phyloP scores from a whole-genome alignment of 2,113 vertebrate genomes.

The Hypocryptadius cinnamomeus region DNA sequence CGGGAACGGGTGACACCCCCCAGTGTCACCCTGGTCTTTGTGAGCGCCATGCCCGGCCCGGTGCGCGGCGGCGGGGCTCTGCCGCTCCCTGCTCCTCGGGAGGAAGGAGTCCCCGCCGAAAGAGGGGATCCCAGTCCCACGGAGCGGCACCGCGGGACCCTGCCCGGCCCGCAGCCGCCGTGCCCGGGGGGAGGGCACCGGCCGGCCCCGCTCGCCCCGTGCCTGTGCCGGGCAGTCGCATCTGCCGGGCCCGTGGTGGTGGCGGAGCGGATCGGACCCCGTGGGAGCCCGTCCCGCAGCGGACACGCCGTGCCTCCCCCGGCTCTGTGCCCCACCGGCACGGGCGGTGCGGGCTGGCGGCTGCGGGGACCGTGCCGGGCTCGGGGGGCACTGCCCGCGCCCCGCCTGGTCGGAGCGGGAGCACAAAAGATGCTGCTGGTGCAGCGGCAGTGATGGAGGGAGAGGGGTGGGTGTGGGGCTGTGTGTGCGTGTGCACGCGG shows the following conservation, averaged over 20 bases:
- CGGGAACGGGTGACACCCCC: background rate
- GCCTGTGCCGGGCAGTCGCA: background rate
- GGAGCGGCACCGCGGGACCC: background rate
- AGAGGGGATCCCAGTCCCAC: no score
- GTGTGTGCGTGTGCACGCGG: background rate
- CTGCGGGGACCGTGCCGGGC: background rate
- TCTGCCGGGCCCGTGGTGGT: background rate
- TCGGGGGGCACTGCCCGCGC: background rate
- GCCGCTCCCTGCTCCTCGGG: background rate
- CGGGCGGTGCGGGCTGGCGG: background rate
- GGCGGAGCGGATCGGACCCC: background rate
- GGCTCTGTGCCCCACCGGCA: background rate
- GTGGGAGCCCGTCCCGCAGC: background rate
- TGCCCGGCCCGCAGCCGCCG: background rate
- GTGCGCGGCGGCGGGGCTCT: background rate
- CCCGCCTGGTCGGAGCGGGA: background rate
- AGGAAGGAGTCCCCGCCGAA: background rate
- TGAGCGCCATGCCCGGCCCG: background rate
- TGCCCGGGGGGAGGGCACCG: background rate
- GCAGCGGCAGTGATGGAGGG: background rate
- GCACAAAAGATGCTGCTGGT: slow-evolving; percentile 40
- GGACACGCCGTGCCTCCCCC: background rate
- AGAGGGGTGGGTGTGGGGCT: background rate
- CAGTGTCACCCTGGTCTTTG: background rate
- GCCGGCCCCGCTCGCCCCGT: background rate